phyloP scores from a whole-genome alignment of 2,888 invertebrate species.

The Dioctria rufipes region DNA sequence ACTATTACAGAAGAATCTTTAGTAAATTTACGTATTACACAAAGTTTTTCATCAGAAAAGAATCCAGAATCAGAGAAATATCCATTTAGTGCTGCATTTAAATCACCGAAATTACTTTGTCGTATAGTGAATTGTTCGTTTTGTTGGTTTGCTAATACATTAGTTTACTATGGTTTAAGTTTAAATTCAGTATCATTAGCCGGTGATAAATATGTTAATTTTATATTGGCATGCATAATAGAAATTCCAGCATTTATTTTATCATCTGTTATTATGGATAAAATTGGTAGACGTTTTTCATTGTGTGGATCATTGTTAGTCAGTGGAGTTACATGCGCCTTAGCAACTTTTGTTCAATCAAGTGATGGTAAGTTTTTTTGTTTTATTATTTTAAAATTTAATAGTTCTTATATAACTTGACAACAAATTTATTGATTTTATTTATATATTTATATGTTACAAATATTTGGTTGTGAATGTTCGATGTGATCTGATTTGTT shows the following conservation, averaged over 20 bases:
- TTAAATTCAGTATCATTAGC: slow-evolving; percentile 82
- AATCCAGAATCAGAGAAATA: not conserved
- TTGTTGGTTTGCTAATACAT: slow-evolving; percentile 85
- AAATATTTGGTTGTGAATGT: too few relatives aligned
- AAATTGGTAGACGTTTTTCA: slow-evolving; percentile 77
- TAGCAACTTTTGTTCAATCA: slow-evolving; percentile 25
- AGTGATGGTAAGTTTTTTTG: slow-evolving; percentile 26
- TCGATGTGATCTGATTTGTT: too few relatives aligned
- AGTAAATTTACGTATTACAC: not conserved
- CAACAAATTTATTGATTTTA: not conserved
- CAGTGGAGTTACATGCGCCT: slow-evolving; percentile 71
- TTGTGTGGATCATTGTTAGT: slow-evolving; percentile 76
- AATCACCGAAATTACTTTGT: slow-evolving; percentile 64
- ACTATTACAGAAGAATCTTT: slow-evolving; percentile 31
- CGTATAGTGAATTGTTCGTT: slow-evolving; percentile 77
- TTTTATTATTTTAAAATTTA: not conserved
- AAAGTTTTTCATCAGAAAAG: not conserved
- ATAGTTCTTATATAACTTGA: too few relatives aligned
- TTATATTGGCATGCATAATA: slow-evolving; percentile 74
- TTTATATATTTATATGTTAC: not conserved
- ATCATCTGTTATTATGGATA: slow-evolving; percentile 77
- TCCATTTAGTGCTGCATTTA: slow-evolving; percentile 54
- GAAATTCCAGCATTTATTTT: slow-evolving; percentile 83
- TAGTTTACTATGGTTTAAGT: slow-evolving; percentile 86
- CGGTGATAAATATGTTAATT: slow-evolving; percentile 84